A percentile compares a stretch with the other conserved stretches of the same genome.
These are phyloP conservation scores for Brachionus rotundiformis DNA, from an alignment of 1,140 invertebrate genomes.

Conservation along the genomic window DNA sequence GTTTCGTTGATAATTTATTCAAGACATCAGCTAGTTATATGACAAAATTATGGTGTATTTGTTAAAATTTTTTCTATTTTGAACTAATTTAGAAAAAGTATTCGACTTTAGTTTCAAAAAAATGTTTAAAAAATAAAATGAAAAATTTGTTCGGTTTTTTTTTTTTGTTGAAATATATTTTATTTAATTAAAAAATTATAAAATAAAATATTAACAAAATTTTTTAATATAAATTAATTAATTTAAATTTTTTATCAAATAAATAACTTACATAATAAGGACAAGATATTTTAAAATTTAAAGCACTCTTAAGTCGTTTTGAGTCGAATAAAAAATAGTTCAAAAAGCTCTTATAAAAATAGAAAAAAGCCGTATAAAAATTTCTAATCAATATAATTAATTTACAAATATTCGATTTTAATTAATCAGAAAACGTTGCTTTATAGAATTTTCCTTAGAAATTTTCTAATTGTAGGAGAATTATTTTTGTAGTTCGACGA, in stretches of 20 bases:
- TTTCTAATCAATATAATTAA: neutral
- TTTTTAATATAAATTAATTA: neutral
- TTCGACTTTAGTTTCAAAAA: too few relatives aligned
- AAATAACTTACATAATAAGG: neutral
- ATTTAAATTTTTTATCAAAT: neutral
- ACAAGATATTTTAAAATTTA: neutral
- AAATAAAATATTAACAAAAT: constrained; percentile 5
- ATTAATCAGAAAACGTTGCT: neutral
- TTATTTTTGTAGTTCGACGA: neutral
- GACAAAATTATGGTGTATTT: too few relatives aligned
- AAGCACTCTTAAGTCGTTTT: neutral
- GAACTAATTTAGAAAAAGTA: too few relatives aligned
- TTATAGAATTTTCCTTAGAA: constrained; percentile 25
- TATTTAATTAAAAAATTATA: neutral
- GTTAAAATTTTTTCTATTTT: too few relatives aligned
- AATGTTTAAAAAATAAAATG: too few relatives aligned
- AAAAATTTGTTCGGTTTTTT: too few relatives aligned
- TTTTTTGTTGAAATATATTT: too few relatives aligned
- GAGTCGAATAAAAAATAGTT: neutral
- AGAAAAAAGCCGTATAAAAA: neutral
- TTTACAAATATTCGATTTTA: neutral
- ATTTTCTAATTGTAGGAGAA: constrained; percentile 5
- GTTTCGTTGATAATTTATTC: too few relatives aligned
- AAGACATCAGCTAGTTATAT: too few relatives aligned
- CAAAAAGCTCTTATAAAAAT: neutral